Evolutionary conservation across 2,113 vertebrate species (phyloP).

Genomic region (Anoplopoma fimbria): DNA sequence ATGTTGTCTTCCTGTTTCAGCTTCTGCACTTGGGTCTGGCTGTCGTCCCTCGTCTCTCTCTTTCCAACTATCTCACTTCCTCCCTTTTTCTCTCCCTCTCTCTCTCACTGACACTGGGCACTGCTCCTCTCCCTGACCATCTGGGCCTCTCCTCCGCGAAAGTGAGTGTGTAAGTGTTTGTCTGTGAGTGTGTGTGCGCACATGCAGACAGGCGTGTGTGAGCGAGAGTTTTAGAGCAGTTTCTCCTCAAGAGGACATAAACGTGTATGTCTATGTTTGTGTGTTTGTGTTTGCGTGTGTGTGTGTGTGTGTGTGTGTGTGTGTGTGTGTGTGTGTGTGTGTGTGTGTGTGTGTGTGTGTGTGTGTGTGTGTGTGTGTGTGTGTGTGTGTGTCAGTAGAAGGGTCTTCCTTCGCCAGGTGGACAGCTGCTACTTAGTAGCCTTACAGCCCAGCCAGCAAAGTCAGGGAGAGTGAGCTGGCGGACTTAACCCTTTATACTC

Average conservation of each 20-base stretch:
- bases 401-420: conserved; percentile 82
- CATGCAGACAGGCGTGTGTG: conserved; percentile 45
- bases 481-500: conserved; percentile 72
- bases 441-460: conserved; percentile 76
- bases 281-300: conserved; percentile 35
- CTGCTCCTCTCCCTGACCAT: conserved; percentile 79
- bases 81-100: conserved; percentile 35
- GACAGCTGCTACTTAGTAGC: conserved; percentile 84
- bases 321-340: conserved; percentile 59
- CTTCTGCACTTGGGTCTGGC: conserved; percentile 67
- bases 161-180: conserved; percentile 33
- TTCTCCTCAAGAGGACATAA: conserved; percentile 70
- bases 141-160: conserved; percentile 74
- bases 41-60: conserved; percentile 52
- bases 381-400: conserved; percentile 65
- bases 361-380: conserved; percentile 10
- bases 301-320: conserved; percentile 55
- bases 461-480: conserved; percentile 68
- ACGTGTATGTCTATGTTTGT: conserved; percentile 54
- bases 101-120: conserved; percentile 77
- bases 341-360: too few relatives aligned
- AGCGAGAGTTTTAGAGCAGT: conserved; percentile 55
- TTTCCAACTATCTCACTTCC: conserved; percentile 50
- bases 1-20: conserved; percentile 71
- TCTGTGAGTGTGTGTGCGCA: not conserved